Evolutionary conservation across 1,140 invertebrate genomes (phyloP), one percentile per base, ranked within the genome.

Genomic region (Marisa cornuarietis): DNA sequence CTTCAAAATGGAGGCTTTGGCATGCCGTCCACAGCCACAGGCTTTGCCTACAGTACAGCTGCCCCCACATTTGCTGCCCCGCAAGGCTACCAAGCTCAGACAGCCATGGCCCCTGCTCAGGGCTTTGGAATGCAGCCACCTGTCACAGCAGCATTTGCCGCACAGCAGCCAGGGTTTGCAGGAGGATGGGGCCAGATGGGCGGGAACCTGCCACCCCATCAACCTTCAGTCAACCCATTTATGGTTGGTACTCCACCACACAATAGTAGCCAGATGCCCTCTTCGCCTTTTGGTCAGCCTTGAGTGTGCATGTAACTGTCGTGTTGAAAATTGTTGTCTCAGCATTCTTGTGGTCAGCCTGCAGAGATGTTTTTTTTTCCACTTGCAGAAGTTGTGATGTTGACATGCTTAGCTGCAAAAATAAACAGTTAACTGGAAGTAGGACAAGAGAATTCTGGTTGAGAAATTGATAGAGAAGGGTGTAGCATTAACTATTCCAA

Each of bases 171-270:
- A 62, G 76, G 73, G 11, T 81, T 82, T 52, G 79, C 22, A 18
- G 80, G 71, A 26, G 82, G 74, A 18, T 79, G 72, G 76, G 79
- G 71, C 2, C 72, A 74, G n/a, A 80, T 77, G 75, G 81, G 79
- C n/a, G 79, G 77, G 74, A 77, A 62, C 4, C 78, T 71, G 8
- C 61, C 62, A 54, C 65, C 66, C 24, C 63, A 51, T 26, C 66
- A 54, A 24, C 81, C 52, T 22, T 52, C 84, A 16, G 84, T 74
- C 49, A 87, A 87, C 66, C 87, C 87, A 61, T 87, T 87, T 73
- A 85, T 87, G 85, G 85, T 86, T 49, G 76, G 76, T 77, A 77
- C 63, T n/a, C n/a, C 16, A 58, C 54, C 54, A 18, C 54, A 58
- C 54, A 18, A 11, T 14, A 58, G 16, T 62, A 31, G 42, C 49